Conservation (phyloP, 2,113 vertebrate species). For the Mastomys coucha region DNA sequence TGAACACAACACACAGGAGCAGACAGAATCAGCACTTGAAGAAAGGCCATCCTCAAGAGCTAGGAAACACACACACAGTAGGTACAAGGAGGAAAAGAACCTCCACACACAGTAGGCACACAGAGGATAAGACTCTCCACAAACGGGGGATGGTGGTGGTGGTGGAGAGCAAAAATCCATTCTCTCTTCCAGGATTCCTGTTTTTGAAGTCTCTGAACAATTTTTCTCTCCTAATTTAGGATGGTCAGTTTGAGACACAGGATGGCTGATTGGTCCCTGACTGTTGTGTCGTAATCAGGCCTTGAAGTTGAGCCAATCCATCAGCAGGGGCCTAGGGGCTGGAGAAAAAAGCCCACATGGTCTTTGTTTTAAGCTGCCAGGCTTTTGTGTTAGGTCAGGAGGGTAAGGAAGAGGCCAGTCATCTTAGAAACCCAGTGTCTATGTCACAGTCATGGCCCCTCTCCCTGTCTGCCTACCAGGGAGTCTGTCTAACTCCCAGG, state of each 20-base stretch:
- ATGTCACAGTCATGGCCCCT: neutral
- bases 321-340: no score
- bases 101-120: neutral
- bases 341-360: neutral
- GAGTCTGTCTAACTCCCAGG: neutral
- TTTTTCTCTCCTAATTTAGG: neutral
- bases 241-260: neutral
- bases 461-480: neutral
- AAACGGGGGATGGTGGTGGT: neutral
- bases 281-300: no score
- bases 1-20: neutral
- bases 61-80: neutral
- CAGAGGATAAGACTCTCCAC: neutral
- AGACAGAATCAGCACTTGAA: neutral
- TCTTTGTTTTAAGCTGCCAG: neutral
- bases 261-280: neutral
- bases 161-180: neutral
- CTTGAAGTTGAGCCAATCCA: neutral
- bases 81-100: neutral
- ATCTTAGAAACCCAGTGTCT: neutral
- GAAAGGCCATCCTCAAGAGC: neutral
- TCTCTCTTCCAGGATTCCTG: neutral
- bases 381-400: neutral
- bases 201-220: neutral
- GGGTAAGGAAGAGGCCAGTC: no score